Evolutionary conservation across 1,140 invertebrate genomes (phyloP).

Genomic region (Drosophila santomea): DNA sequence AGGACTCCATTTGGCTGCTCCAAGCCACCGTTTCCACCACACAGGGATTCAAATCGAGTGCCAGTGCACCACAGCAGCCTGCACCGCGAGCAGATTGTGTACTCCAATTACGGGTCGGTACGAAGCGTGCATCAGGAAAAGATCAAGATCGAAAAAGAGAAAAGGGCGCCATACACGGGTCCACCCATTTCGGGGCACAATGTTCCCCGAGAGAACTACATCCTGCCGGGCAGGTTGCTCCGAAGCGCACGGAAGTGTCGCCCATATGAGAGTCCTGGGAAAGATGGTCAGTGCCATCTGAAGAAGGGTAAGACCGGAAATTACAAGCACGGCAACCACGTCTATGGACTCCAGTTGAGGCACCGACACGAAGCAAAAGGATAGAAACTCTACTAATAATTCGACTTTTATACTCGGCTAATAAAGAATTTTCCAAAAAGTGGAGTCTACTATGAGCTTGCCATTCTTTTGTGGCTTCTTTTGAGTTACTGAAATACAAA

Average conservation of each 20-base stretch:
- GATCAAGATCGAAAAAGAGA: background rate
- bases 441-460: too few species aligned
- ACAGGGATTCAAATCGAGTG: background rate
- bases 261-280: conserved; percentile 37
- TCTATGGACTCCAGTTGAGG: conserved; percentile 20
- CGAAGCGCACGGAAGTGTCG: conserved; percentile 21
- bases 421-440: too few species aligned
- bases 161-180: background rate
- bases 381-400: background rate
- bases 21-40: background rate
- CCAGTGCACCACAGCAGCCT: conserved; percentile 8
- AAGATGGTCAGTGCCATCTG: conserved; percentile 5
- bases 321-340: conserved; percentile 43
- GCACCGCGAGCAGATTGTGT: background rate
- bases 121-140: background rate
- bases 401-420: background rate
- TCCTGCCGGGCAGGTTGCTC: conserved; percentile 37
- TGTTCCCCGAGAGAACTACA: conserved; percentile 8
- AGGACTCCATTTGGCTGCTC: conserved; percentile 29
- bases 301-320: conserved; percentile 20
- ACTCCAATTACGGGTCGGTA: background rate
- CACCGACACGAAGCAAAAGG: conserved; percentile 15
- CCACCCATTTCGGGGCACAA: conserved; percentile 18
- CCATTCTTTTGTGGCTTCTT: background rate
- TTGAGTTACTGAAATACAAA: background rate